Evolutionary conservation across 2,888 invertebrate genomes (phyloP).

Genomic region (Archips xylosteana): DNA sequence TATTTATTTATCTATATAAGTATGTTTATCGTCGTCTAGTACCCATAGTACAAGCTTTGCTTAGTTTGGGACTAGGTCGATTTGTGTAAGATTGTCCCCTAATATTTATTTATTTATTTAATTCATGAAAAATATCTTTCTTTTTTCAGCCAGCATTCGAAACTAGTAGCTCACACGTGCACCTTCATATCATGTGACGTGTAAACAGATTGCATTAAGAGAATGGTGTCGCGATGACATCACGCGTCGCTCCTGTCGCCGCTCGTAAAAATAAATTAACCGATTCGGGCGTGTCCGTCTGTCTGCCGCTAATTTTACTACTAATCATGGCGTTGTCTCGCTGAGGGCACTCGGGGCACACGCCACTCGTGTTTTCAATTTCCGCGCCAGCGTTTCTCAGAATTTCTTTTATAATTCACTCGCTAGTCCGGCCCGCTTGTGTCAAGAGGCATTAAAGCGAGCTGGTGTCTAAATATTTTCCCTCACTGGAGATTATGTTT

Average conservation of each 20-base stretch:
- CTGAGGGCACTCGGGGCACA: background rate
- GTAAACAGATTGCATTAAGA: constrained; percentile 10
- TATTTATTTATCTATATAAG: no score
- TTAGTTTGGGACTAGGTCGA: no score
- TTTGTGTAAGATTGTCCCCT: no score
- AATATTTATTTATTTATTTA: no score
- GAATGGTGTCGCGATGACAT: constrained; percentile 25
- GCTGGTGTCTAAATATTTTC: constrained; percentile 5
- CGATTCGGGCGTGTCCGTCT: constrained; percentile 35
- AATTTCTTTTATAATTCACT: constrained; percentile 20
- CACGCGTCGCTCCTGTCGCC: constrained; percentile 20
- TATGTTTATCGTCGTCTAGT: no score
- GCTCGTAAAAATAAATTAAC: constrained; percentile 48
- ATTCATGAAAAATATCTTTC: background rate
- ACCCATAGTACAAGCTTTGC: no score
- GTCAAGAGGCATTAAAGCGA: constrained; percentile 6
- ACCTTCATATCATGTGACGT: background rate
- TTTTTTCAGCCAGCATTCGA: background rate
- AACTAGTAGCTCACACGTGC: background rate
- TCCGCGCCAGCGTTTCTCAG: constrained; percentile 15
- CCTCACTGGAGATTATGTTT: constrained; percentile 2
- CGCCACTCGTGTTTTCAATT: constrained; percentile 28
- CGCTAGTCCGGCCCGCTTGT: background rate
- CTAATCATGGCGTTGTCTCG: constrained; percentile 45
- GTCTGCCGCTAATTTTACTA: constrained; percentile 48